Percentiles rank a stretch among this genome's conserved stretches.
These are phyloP conservation scores for Beris morrisii DNA, from an alignment of 2,888 invertebrate species.

Conservation along the genomic window DNA sequence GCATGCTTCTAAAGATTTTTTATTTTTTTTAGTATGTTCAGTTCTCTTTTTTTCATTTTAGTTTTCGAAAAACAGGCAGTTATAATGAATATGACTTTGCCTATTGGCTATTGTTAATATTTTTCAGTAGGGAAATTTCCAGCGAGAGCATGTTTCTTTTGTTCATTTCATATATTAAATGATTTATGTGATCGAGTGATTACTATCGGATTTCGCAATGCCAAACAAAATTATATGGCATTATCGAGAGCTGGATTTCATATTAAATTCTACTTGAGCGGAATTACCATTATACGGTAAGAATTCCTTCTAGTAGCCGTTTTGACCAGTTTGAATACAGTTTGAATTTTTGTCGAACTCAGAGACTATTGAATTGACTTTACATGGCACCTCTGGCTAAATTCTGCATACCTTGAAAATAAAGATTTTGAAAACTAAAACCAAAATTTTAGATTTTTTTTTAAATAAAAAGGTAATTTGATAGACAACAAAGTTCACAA, in stretches of 20 bases:
- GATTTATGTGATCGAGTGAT: not conserved
- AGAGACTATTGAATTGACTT: not conserved
- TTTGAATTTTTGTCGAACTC: not conserved
- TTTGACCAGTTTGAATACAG: not conserved
- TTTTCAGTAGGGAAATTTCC: slow-evolving; percentile 5
- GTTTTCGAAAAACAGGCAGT: not conserved
- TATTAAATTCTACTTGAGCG: too few relatives aligned
- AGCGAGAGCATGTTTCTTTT: not conserved
- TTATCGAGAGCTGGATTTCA: too few relatives aligned
- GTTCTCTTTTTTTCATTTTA: too few relatives aligned
- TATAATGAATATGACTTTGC: slow-evolving; percentile 9
- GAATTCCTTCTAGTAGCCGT: too few relatives aligned
- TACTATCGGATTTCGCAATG: too few relatives aligned
- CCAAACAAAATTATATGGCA: too few relatives aligned
- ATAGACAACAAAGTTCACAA: too few relatives aligned
- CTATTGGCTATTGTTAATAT: slow-evolving; percentile 16
- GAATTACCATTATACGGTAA: too few relatives aligned
- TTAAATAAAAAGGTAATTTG: too few relatives aligned
- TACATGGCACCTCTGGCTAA: not conserved
- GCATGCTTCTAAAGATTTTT: not conserved
- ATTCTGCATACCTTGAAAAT: not conserved
- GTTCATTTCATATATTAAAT: not conserved
- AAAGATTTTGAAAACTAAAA: too few relatives aligned
- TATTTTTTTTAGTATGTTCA: too few relatives aligned
- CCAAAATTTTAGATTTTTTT: too few relatives aligned